Base-by-base conservation (phyloP, 2,797 vertebrate genomes). In the Lycodopsis pacificus region DNA sequence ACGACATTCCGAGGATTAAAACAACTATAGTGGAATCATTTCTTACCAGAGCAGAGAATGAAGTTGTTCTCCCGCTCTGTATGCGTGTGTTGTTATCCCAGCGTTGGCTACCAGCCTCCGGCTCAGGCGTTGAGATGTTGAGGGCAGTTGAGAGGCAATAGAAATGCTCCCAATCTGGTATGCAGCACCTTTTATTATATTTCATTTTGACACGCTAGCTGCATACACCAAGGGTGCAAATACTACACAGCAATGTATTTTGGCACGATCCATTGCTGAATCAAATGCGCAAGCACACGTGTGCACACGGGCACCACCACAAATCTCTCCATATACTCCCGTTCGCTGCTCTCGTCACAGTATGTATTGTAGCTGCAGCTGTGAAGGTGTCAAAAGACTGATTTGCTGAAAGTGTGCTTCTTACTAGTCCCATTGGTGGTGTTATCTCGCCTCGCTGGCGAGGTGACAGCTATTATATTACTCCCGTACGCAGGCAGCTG, bases 401-500 rank as follows among this genome's bases (percentile, higher is more conserved):
- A 89, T 72, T 80, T 70, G 65, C 79, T 87, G 15, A 67, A 71
- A 66, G 38, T 73, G 48, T 49, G 70, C 58, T 77, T 72, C 71
- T 42, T 65, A 46, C 38, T 32, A 27, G 48, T 79, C 65, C 53
- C 25, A 53, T 34, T 79, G 77, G 48, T 3, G 3, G 48, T 69
- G 69, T 89, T 85, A 79, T 83, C 77, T 69, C 0, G 7, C 64
- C 66, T 70, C 0, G 2, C 75, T 77, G 78, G 67, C 72, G 40
- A 36, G 58, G 64, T 81, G 84, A 84, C 83, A 80, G 89, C 78
- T 83, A 83, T 88, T 86, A 83, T 79, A 88, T 90, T 84, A 71
- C 76, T 88, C 27, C 73, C 49, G 46, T 85, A 73, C 70, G 69
- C 76, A 54, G 68, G 27, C 71, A 79, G 67, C 80, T 73, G 67